phyloP scores from a whole-genome alignment of 1,140 invertebrate species.

The Drosophila novamexicana region DNA sequence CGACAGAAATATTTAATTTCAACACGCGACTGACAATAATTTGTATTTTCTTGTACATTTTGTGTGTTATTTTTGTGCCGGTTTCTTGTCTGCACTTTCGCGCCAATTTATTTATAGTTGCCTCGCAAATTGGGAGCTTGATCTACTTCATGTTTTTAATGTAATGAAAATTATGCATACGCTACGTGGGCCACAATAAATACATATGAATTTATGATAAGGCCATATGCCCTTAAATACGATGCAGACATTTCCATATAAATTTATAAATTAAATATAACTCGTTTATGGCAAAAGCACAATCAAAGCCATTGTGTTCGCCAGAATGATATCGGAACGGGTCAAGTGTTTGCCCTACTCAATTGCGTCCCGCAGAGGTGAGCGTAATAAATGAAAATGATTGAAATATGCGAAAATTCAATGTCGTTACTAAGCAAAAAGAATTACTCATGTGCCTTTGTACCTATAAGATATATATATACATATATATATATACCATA shows the following conservation, averaged over 20 bases:
- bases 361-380: constrained; percentile 16
- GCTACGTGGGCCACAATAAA: constrained; percentile 29
- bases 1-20: constrained; percentile 4
- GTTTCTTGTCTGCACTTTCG: constrained; percentile 15
- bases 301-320: constrained; percentile 22
- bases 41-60: constrained; percentile 20
- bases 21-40: constrained; percentile 22
- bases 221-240: neutral
- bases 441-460: neutral
- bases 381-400: neutral
- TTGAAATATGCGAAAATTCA: constrained; percentile 1
- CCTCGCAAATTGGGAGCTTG: constrained; percentile 8
- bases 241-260: neutral
- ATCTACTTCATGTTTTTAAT: constrained; percentile 1
- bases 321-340: neutral
- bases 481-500: no score
- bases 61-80: constrained; percentile 9
- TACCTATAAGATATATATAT: no score
- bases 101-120: constrained; percentile 41
- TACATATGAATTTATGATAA: no score
- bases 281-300: constrained; percentile 10
- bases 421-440: neutral
- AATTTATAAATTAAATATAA: neutral
- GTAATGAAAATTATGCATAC: constrained; percentile 29
- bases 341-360: constrained; percentile 30